phyloP scores from a whole-genome alignment of 2,113 vertebrate genomes.

The Vidua macroura region DNA sequence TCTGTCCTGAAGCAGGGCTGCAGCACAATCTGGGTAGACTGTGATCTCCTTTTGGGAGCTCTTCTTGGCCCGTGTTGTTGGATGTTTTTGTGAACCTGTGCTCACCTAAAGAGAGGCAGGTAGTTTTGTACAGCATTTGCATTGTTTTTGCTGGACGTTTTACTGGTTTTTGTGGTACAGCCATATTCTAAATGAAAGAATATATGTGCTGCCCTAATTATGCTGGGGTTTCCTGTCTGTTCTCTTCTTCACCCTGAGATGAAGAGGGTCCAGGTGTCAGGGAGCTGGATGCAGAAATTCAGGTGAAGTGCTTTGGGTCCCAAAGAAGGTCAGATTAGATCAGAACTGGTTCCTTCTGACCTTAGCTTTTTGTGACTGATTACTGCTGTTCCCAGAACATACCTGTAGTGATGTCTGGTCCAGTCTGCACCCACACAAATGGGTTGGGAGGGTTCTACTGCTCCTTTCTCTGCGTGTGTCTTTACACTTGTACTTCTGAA shows the following conservation, averaged over 20 bases:
- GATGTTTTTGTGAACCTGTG: background rate
- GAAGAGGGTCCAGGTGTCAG: background rate
- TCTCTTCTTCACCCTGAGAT: background rate
- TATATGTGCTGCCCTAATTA: background rate
- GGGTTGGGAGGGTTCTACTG: background rate
- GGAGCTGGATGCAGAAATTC: background rate
- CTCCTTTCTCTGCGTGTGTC: background rate
- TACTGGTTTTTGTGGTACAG: background rate
- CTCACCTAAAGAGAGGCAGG: background rate
- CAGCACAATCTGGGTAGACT: background rate
- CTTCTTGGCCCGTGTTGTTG: background rate
- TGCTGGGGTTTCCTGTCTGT: accelerated
- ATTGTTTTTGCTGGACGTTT: background rate
- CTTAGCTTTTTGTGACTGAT: background rate
- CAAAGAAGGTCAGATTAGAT: background rate
- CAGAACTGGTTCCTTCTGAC: background rate
- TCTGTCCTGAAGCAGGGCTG: background rate
- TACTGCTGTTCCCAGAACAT: background rate
- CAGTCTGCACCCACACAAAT: background rate
- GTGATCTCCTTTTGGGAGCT: background rate
- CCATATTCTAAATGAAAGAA: background rate
- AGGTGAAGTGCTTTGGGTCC: background rate
- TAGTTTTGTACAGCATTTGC: background rate
- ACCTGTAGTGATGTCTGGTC: background rate
- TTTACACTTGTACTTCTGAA: background rate